A percentile compares a stretch with the other conserved stretches of the same genome.
Conservation (phyloP, 1,140 invertebrate genomes). For the Lepidotrigona ventralis region DNA sequence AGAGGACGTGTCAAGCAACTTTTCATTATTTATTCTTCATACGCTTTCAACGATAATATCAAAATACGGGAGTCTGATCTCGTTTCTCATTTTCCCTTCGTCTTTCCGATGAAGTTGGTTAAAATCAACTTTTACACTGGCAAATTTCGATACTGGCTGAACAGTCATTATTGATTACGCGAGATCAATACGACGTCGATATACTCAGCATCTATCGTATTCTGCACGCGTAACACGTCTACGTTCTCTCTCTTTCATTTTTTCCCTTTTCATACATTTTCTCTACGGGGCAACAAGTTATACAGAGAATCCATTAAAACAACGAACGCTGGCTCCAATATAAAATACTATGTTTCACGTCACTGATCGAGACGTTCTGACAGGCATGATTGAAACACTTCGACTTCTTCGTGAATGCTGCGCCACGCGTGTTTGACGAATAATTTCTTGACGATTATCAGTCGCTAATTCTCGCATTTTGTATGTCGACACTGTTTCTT, state of each 20-base stretch:
- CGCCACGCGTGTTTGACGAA: background rate
- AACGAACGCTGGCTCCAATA: background rate
- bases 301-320: constrained; percentile 19
- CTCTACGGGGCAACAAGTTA: constrained; percentile 1
- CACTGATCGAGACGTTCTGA: background rate
- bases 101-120: background rate
- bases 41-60: background rate
- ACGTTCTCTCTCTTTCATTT: background rate
- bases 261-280: background rate
- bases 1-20: background rate
- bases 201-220: background rate
- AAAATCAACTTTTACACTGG: background rate
- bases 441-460: background rate
- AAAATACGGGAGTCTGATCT: background rate
- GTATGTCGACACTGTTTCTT: background rate
- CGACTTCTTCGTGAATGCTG: background rate
- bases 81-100: background rate
- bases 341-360: background rate
- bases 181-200: background rate
- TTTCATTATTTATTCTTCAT: background rate
- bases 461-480: background rate
- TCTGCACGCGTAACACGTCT: background rate
- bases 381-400: background rate
- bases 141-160: too few relatives aligned
- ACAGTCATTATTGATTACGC: constrained; percentile 6